phyloP scores from a whole-genome alignment of 2,113 vertebrate genomes.

The Prunella fulvescens region DNA sequence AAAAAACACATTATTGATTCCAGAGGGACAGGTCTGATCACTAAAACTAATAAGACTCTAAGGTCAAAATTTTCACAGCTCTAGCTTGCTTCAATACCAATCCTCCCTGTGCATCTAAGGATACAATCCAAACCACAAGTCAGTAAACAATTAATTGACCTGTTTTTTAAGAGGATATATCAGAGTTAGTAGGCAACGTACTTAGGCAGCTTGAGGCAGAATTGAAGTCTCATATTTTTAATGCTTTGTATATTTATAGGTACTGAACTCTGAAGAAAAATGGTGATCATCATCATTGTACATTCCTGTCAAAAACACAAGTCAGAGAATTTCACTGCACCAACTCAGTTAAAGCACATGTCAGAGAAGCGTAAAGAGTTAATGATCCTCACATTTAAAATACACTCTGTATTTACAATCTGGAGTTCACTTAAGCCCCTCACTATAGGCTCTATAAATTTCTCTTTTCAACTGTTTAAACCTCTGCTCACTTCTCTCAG shows the following conservation, averaged over 20 bases:
- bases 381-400: constrained; percentile 29
- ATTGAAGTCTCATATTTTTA: constrained; percentile 35
- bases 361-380: neutral
- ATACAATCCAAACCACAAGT: neutral
- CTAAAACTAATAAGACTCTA: neutral
- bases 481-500: neutral
- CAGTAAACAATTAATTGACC: constrained; percentile 21
- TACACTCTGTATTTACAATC: constrained; percentile 5
- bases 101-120: neutral
- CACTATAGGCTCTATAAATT: neutral
- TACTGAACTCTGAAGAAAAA: constrained; percentile 30
- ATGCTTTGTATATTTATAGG: constrained; percentile 32
- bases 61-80: neutral
- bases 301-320: constrained; percentile 34
- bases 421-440: constrained; percentile 1
- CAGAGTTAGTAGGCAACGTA: neutral
- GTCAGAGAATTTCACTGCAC: constrained; percentile 14
- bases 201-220: constrained; percentile 43
- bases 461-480: neutral
- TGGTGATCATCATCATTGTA: neutral
- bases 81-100: neutral
- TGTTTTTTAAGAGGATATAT: neutral
- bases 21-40: neutral
- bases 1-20: neutral
- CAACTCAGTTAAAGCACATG: neutral